phyloP scores from a whole-genome alignment of 2,888 invertebrate species.

The Amphipoea lucens region DNA sequence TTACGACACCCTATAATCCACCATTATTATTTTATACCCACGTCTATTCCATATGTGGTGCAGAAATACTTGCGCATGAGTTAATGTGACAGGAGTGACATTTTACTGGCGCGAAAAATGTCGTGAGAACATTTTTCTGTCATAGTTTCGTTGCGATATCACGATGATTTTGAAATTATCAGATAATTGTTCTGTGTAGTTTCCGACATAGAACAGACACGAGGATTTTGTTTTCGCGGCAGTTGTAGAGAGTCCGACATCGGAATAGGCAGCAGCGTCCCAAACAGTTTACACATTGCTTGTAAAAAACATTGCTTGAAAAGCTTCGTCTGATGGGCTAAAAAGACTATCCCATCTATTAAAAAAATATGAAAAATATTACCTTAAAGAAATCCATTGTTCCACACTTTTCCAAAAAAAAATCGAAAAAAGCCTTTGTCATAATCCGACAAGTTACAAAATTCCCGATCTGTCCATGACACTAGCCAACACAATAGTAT shows the following conservation, averaged over 20 bases:
- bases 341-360: no score
- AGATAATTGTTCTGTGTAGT: conserved; percentile 38
- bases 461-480: conserved; percentile 27
- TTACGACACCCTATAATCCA: conserved; percentile 41
- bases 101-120: conserved; percentile 56
- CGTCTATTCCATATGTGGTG: conserved; percentile 52
- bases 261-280: no score
- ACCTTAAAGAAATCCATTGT: no score
- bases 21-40: conserved; percentile 54
- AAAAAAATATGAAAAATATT: no score
- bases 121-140: conserved; percentile 61
- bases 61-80: conserved; percentile 46
- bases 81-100: conserved; percentile 54
- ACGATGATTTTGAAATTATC: conserved; percentile 44
- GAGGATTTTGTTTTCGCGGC: conserved; percentile 19
- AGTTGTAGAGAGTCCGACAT: not conserved
- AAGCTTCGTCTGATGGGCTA: not conserved
- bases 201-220: conserved; percentile 10
- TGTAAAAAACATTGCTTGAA: not conserved
- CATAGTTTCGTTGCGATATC: conserved; percentile 21
- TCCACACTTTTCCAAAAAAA: no score
- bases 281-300: not conserved
- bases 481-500: conserved; percentile 5
- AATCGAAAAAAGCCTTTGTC: no score
- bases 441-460: not conserved